These are phyloP conservation scores for Torymus aiolomorphi DNA, from an alignment of 2,888 invertebrate species.

Conservation along the genomic window DNA sequence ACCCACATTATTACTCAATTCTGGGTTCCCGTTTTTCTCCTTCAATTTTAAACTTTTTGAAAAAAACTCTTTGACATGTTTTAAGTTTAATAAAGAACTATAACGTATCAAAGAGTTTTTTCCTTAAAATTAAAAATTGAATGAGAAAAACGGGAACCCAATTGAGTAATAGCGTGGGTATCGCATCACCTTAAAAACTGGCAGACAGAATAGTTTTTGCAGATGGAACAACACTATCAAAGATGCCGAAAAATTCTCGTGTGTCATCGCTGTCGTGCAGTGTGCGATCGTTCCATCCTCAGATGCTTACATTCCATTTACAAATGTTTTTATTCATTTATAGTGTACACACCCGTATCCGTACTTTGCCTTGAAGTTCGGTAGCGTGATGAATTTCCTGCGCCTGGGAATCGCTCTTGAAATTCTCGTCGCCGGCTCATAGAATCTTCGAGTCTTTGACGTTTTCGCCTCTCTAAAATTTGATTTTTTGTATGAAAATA, in stretches of 20 bases:
- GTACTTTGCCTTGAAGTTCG: constrained; percentile 75
- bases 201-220: constrained; percentile 25
- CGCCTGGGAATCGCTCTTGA: constrained; percentile 80
- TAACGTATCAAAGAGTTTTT: no score
- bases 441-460: constrained; percentile 89
- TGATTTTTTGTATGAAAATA: constrained; percentile 10
- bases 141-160: no score
- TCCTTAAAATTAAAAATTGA: no score
- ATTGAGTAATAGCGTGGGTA: no score
- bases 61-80: no score
- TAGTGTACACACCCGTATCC: constrained; percentile 75
- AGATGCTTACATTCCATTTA: constrained; percentile 41
- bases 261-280: constrained; percentile 20
- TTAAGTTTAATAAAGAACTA: no score
- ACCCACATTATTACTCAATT: no score
- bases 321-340: constrained; percentile 44
- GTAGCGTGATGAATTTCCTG: constrained; percentile 72
- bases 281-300: constrained; percentile 37
- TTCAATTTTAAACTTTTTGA: no score
- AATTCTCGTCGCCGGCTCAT: constrained; percentile 85
- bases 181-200: no score
- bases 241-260: constrained; percentile 22
- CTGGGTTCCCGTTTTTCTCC: no score
- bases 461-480: constrained; percentile 84
- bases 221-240: constrained; percentile 36